phyloP scores from a whole-genome alignment of 2,888 invertebrate genomes.

The Drosophila atripex region DNA sequence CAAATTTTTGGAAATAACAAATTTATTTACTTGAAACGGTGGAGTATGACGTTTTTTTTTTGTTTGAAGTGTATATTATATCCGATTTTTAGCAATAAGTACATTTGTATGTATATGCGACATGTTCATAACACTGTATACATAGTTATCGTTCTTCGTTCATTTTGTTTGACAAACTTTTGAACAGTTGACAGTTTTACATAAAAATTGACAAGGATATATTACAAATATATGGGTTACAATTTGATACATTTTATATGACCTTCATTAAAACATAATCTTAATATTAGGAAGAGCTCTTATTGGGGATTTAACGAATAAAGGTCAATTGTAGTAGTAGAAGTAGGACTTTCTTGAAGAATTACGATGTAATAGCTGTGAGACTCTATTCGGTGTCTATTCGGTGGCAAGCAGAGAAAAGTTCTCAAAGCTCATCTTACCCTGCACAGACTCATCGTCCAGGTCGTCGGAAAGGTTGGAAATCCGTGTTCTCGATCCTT shows the following conservation, averaged over 20 bases:
- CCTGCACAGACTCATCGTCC: conserved; percentile 85
- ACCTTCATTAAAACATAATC: conserved; percentile 44
- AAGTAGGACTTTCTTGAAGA: conserved; percentile 37
- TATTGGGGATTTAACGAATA: conserved; percentile 35
- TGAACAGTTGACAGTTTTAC: conserved; percentile 12
- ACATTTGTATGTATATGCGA: background rate
- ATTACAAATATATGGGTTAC: conserved; percentile 46
- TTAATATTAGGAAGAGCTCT: conserved; percentile 20
- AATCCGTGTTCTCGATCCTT: conserved; percentile 89
- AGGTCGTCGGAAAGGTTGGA: conserved; percentile 94
- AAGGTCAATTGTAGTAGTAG: conserved; percentile 29
- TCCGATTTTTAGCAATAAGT: conserved; percentile 5
- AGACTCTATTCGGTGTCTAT: conserved; percentile 55
- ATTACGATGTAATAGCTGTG: conserved; percentile 44
- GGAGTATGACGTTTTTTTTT: background rate
- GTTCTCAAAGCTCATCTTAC: conserved; percentile 84
- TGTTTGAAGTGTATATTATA: too few species aligned
- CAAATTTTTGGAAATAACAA: background rate
- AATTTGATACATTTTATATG: conserved; percentile 46
- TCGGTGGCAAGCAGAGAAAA: conserved; percentile 84
- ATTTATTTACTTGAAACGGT: background rate
- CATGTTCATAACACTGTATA: conserved; percentile 5
- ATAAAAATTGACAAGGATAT: conserved; percentile 41
- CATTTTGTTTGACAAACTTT: conserved; percentile 9
- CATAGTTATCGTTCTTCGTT: background rate